phyloP scores from a whole-genome alignment of 2,797 vertebrate species.

The Thripadectes ignobilis region DNA sequence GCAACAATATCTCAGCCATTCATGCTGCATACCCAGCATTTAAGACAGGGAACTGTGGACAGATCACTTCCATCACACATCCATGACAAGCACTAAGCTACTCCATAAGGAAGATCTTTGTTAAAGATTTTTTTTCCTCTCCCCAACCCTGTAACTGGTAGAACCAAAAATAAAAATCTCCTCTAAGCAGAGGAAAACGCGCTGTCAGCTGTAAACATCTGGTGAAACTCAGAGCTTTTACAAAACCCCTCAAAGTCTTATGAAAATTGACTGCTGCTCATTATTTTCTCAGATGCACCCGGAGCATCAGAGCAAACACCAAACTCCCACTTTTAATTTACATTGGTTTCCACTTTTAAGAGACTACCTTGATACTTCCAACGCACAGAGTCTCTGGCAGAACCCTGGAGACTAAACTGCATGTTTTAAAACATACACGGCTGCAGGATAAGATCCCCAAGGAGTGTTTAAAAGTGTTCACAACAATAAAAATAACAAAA shows the following conservation, averaged over 20 bases:
- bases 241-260: conserved; percentile 26
- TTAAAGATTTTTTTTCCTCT: neutral
- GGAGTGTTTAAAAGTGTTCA: conserved; percentile 40
- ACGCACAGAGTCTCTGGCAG: neutral
- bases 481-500: conserved; percentile 65
- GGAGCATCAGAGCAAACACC: conserved; percentile 6
- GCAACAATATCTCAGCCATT: neutral
- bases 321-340: conserved; percentile 21
- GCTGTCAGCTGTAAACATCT: conserved; percentile 68
- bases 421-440: neutral
- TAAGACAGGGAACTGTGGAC: neutral
- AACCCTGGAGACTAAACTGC: neutral
- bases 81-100: conserved; percentile 33
- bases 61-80: conserved; percentile 35
- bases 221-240: conserved; percentile 37
- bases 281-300: neutral
- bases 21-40: neutral
- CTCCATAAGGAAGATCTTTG: conserved; percentile 16
- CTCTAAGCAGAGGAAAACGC: neutral
- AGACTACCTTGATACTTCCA: neutral
- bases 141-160: neutral
- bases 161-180: conserved; percentile 24
- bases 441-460: conserved; percentile 36
- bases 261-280: neutral
- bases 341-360: neutral